These are phyloP conservation scores for Sinopyrophorus schimmeli DNA, from an alignment of 2,888 invertebrate species.

Conservation along the genomic window DNA sequence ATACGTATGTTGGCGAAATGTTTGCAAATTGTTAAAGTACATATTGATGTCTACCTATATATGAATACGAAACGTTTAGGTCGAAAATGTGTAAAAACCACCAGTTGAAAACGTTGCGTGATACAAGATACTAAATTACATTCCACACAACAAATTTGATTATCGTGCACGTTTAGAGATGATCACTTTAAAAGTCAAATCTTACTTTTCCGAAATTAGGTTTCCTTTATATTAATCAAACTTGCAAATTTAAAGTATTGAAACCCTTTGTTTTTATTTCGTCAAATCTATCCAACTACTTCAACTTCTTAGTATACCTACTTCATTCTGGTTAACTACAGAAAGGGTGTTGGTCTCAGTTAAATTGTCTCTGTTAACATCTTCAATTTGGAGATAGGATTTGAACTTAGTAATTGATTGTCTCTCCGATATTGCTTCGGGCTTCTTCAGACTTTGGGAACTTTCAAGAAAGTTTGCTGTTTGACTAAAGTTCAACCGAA, in stretches of 20 bases:
- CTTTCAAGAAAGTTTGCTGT: conserved; percentile 5
- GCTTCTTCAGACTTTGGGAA: conserved; percentile 3
- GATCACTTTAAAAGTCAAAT: no score
- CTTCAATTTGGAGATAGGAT: conserved; percentile 16
- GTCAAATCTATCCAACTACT: not conserved
- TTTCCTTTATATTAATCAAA: not conserved
- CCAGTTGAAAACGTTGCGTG: conserved; percentile 20
- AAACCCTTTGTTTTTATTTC: not conserved
- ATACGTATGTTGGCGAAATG: no score
- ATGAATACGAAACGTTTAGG: no score
- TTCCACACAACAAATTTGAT: conserved; percentile 11
- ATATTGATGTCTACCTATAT: no score
- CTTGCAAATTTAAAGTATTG: not conserved
- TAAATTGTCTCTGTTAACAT: conserved; percentile 14
- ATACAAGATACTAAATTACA: conserved; percentile 14
- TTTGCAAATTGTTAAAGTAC: no score
- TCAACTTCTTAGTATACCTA: conserved; percentile 4
- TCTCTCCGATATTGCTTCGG: conserved; percentile 8
- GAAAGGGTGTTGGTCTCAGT: conserved; percentile 12
- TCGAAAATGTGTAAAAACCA: no score
- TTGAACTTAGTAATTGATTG: conserved; percentile 18
- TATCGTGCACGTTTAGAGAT: conserved; percentile 12
- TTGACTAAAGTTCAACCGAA: not conserved
- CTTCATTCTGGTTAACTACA: conserved; percentile 12
- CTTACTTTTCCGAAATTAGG: no score